Base-by-base conservation (phyloP, 2,113 vertebrate genomes). In the Ophiodon elongatus region DNA sequence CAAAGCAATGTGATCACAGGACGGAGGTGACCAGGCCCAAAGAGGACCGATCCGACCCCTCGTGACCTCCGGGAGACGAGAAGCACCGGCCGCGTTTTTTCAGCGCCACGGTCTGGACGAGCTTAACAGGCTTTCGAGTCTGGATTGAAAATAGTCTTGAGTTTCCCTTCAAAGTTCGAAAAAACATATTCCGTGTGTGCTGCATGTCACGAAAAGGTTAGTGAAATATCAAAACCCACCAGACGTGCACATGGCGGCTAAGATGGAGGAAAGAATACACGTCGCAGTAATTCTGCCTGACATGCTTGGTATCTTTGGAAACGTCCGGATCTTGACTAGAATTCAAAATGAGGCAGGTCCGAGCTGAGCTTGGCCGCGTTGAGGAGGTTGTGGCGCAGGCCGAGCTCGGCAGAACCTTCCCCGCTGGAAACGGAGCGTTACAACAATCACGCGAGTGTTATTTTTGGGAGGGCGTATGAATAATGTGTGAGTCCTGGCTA, bases 281-380 rank as follows among this genome's bases (percentile, higher is more conserved):
- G 83, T 88, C 67, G 59, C 64, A 57, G 56, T 80, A 74, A 89
- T 85, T 73, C 85, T 76, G 33, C 8, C 39, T 52, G 89, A 82
- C 86, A 62, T 65, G 69, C 83, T 88, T 86, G 57, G 65, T 82
- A 52, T 83, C 78, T 72, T 80, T 85, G 87, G 88, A 89, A 89
- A 84, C 80, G 27, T 80, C 35, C 2, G 56, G 56, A 66, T 72
- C 79, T 84, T 21, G 72, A 77, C 70, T 50, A 21, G 85, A 89
- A 90, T 87, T 77, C 19, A 60, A 68, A 89, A 81, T 85, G 76
- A 84, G 71, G 83, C 6, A 59, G 39, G 73, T 84, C 75, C 63
- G 75, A 90, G 76, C 76, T 60, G 82, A 85, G 72, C 73, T 72
- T 45, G 27, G 57, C 57, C 57, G 3, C 52, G 23, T n/a, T 60